Percentiles rank a stretch among this genome's conserved stretches.
These are phyloP conservation scores for Chroicocephalus ridibundus DNA, from an alignment of 2,113 vertebrate species.

Conservation along the genomic window DNA sequence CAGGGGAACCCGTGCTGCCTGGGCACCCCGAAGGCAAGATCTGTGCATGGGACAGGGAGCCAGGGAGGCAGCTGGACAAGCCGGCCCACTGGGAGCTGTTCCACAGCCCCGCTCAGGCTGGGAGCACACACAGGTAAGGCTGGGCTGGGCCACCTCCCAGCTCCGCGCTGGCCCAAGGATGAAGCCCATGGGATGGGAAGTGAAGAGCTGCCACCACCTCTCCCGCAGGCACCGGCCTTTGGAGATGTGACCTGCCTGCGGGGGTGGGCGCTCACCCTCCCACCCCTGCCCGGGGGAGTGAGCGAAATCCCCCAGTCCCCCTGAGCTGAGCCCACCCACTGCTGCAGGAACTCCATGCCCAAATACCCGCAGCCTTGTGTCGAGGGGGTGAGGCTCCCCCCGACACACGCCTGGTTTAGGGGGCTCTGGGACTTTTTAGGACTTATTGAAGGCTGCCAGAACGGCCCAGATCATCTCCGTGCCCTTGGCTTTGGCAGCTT, in stretches of 20 bases:
- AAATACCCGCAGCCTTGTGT: fast-evolving
- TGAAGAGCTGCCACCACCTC: not conserved
- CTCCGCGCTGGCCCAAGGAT: not conserved
- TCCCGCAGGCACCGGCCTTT: fast-evolving
- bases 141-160: not conserved
- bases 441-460: constrained; percentile 82
- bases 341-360: not conserved
- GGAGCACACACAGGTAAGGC: not conserved
- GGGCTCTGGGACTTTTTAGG: constrained; percentile 33
- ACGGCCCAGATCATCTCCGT: constrained; percentile 87
- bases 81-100: fast-evolving
- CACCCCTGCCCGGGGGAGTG: not conserved
- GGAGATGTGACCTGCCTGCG: not conserved
- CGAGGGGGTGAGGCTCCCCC: not conserved
- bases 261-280: not conserved
- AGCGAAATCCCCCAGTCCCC: not conserved
- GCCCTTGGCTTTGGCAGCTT: constrained; percentile 68
- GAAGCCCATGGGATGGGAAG: not conserved
- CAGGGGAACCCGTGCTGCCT: fast-evolving
- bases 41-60: fast-evolving
- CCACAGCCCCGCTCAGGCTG: fast-evolving
- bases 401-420: no score
- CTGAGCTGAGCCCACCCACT: not conserved
- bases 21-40: not conserved
- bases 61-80: fast-evolving